A percentile compares a stretch with the other conserved stretches of the same genome.
Evolutionary conservation across 2,888 invertebrate genomes (phyloP).

Genomic region (Eledona agricola): DNA sequence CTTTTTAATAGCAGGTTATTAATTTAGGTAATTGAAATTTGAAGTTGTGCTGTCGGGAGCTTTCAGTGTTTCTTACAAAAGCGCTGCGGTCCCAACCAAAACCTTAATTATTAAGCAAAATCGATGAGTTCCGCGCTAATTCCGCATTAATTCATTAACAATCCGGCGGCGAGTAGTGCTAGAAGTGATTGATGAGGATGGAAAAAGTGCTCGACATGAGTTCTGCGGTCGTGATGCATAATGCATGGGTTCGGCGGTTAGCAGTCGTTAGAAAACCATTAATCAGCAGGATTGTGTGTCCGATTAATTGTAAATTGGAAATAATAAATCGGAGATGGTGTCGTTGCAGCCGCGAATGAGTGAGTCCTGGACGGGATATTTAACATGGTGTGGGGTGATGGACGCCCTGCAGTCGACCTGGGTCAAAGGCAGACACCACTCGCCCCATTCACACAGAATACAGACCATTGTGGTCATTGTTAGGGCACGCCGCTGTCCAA

Average conservation of each 20-base stretch:
- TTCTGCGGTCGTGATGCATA: constrained; percentile 17
- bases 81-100: constrained; percentile 6
- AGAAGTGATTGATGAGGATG: constrained; percentile 13
- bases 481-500: constrained; percentile 36
- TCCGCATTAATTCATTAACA: constrained; percentile 9
- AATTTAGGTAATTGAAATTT: constrained; percentile 33
- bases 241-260: constrained; percentile 21
- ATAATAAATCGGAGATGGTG: constrained; percentile 29
- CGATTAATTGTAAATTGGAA: constrained; percentile 32
- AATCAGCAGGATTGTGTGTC: constrained; percentile 11
- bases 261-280: constrained; percentile 30
- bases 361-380: constrained; percentile 30
- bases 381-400: constrained; percentile 33
- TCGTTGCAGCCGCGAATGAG: constrained; percentile 27
- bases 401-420: constrained; percentile 25
- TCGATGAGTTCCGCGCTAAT: constrained; percentile 3
- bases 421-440: constrained; percentile 36
- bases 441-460: constrained; percentile 35
- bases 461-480: constrained; percentile 37
- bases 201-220: constrained; percentile 4
- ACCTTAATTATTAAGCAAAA: constrained; percentile 20
- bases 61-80: constrained; percentile 18
- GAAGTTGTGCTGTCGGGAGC: constrained; percentile 19
- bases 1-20: constrained; percentile 31
- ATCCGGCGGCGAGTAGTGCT: constrained; percentile 4